Evolutionary conservation across 2,888 invertebrate species (phyloP), one percentile per base, ranked within the genome.

Genomic region (Pycnomerus fuliginosus): DNA sequence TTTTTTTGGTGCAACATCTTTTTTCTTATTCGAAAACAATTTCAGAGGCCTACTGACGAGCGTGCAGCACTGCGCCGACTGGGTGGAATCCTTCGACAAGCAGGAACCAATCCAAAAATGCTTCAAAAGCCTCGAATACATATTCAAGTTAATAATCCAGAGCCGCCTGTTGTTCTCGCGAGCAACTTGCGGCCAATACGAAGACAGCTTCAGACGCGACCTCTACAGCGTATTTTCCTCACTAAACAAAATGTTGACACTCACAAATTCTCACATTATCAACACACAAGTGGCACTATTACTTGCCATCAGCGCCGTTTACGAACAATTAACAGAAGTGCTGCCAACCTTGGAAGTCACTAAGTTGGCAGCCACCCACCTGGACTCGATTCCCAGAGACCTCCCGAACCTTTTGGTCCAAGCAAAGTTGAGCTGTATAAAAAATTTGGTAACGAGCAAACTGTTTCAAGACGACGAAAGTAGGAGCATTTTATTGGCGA

Each of bases 61-160:
- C 51, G 90, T 95, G 1, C 88, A 90, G 60, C 91, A 93, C 65
- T 88, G 90, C 73, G 90, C 92, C 0, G 90, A 91, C 53, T 86
- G 87, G 78, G 88, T 90, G 16, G 83, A 85, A 3, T 86, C 87
- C 8, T 87, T 90, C 0, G 92, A 92, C 54, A 87, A 89, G 27
- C 91, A 92, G 49, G 91, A 93, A 61, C 87, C 91, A 0, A 90
- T 94, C 46, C 85, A 90, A 67, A 92, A 90, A 64, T 92, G 92
- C 64, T 90, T 93, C 46, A 84, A 88, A 40, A 92, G 93, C 0
- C 75, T 95, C 28, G 94, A 94, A 65, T 93, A 92, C 49, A 90
- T 96, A 55, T 92, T 95, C 72, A 89, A 94, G 52, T 81, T 96
- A 58, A 88, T 95, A 1, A 93, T 95, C 22, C 89, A 94, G 58